These are phyloP conservation scores for Idaea aversata DNA, from an alignment of 2,888 invertebrate genomes.

Conservation along the genomic window DNA sequence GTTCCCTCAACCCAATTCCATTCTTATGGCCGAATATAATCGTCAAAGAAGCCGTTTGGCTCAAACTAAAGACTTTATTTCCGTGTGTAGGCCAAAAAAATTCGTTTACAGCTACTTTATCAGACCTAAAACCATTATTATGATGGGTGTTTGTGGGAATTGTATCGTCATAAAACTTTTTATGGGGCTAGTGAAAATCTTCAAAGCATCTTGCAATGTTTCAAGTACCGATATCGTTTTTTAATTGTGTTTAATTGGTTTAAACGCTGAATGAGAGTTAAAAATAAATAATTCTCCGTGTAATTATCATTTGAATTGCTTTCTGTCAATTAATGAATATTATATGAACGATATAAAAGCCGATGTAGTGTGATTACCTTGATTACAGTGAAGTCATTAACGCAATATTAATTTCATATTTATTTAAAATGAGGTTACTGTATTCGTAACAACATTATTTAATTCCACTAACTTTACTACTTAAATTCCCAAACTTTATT, in stretches of 20 bases:
- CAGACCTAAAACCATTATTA: conserved; percentile 36
- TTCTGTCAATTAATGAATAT: neutral
- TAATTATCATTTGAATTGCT: neutral
- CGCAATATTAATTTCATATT: too few species aligned
- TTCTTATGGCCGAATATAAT: conserved; percentile 69
- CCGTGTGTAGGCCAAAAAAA: conserved; percentile 34
- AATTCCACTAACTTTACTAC: neutral
- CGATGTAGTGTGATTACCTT: neutral
- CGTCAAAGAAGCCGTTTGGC: conserved; percentile 62
- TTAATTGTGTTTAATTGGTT: conserved; percentile 3
- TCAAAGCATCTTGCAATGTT: conserved; percentile 2
- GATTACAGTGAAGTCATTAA: neutral
- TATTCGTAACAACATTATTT: neutral
- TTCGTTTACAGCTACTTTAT: conserved; percentile 31
- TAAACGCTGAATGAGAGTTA: neutral
- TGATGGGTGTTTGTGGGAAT: conserved; percentile 47
- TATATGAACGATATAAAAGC: neutral
- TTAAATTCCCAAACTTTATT: neutral
- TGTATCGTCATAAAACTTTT: conserved; percentile 37
- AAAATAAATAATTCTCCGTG: neutral
- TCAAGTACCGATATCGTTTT: neutral
- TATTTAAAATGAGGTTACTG: too few species aligned
- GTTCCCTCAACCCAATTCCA: conserved; percentile 59
- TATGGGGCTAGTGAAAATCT: conserved; percentile 19
- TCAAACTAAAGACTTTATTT: conserved; percentile 54